Evolutionary conservation across 2,888 invertebrate species (phyloP), one percentile per base, ranked within the genome.

Genomic region (Resseliella maxima): DNA sequence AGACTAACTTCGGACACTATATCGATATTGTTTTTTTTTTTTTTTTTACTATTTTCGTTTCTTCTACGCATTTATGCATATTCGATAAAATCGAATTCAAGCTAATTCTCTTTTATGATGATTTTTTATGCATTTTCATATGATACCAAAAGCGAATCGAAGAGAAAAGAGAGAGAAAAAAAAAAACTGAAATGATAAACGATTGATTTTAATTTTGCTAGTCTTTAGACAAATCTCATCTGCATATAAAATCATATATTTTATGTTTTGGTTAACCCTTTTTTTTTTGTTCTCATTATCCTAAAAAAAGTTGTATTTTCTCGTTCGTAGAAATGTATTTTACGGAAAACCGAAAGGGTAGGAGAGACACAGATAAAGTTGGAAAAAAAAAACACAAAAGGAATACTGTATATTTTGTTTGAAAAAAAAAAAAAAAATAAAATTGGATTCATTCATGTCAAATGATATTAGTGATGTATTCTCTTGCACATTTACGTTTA

Each of bases 401-500:
- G 15, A 85, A 85, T 46, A 50, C 35, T 85, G 85, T 8, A 38
- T 50, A 50, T 46, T 46, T 50, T 85, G 38, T n/a, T 38, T 38
- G 45, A 85, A 85, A 85, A 85, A 36, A 21, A 81, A 36, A 81
- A 27, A 36, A 83, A 85, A 85, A 85, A 41, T 85, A 83, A 85
- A 85, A 85, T n/a, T 85, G 46, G 12, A 24, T 85, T 85, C 41
- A 31, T 27, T 38, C 27, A n/a, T 24, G 41, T 8, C 27, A 81
- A 81, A 81, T 81, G 8, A n/a, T 21, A 24, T 21, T 31, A 35
- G 15, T 35, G 35, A 81, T 81, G 81, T 85, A 21, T 24, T 41
- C 21, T 24, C 41, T 24, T 24, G 5, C 41, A 24, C 41, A 38
- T n/a, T 21, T n/a, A 6, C 41, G 36, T 54, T 50, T 86, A 72